Base-by-base conservation (phyloP, 2,113 vertebrate genomes). In the Gasterosteus nipponicus region DNA sequence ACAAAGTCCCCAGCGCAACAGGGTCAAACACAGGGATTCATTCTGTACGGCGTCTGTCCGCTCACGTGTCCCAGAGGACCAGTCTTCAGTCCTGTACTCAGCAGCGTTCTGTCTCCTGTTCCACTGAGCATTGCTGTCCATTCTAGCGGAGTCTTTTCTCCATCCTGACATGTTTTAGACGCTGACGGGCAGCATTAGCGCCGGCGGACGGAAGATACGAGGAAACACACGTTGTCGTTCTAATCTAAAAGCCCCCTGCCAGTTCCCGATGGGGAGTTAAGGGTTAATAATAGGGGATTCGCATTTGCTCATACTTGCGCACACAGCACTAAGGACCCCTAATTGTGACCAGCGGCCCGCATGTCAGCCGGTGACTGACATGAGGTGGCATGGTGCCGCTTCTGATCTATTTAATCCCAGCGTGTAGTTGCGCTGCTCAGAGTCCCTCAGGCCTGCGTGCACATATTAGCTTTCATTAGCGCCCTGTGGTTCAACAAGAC, bases 391-490 rank as follows among this genome's bases (percentile, higher is more conserved):
- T 58, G 46, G 51, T 47, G 68, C 77, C 19, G 26, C 74, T 83
- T 81, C 86, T 74, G 79, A 83, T 89, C 75, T 61, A 73, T 76
- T 89, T 81, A 71, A 64, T 74, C 89, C 57, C 86, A 86, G 86
- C 80, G 41, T 89, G 87, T 4, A 46, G 58, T 61, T 67, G 78
- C 35, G 14, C 51, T 64, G 66, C 59, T 84, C 86, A 75, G 81
- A 86, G 85, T 88, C 80, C 78, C 70, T 71, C n/a, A 71, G 78
- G 80, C 73, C 76, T 63, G 10, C 31, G 79, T 89, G 85, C 86
- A 90, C 84, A 83, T 85, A 85, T 92, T 92, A 89, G 79, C 73
- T 47, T 82, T 84, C 87, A 88, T 91, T 91, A 92, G 87, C 68
- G 79, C 83, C 86, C 88, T 58, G 85, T 77, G 77, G 87, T 74